Percentiles rank a stretch among this genome's conserved stretches.
Evolutionary conservation across 2,113 vertebrate genomes (phyloP).

Genomic region (Tyto alba): DNA sequence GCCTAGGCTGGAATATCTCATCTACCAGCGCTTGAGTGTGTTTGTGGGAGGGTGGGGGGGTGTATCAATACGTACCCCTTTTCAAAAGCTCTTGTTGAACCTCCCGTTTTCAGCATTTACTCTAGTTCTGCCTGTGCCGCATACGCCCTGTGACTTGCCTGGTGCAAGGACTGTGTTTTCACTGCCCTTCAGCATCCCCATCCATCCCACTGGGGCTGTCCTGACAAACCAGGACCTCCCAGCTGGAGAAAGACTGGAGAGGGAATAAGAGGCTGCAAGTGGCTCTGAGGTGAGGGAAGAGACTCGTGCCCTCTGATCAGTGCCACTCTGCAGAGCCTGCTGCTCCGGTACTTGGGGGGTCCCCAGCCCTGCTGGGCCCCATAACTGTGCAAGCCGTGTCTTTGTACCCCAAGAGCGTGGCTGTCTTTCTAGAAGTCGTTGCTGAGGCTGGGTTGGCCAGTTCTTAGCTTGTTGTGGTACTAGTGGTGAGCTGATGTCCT

Average conservation of each 20-base stretch:
- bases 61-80: accelerated
- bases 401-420: accelerated
- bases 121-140: accelerated
- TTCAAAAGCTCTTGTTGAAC: not conserved
- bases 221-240: not conserved
- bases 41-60: too few species aligned
- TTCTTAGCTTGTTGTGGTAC: not conserved
- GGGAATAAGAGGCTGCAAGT: too few species aligned
- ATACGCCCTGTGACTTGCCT: accelerated
- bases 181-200: not conserved
- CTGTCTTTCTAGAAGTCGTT: not conserved
- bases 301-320: not conserved
- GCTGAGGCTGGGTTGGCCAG: not conserved
- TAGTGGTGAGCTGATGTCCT: not conserved
- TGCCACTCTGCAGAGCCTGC: not conserved
- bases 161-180: not conserved
- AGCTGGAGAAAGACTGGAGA: not conserved
- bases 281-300: too few species aligned
- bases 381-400: not conserved
- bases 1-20: not conserved
- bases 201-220: not conserved
- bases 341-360: not conserved
- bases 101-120: not conserved
- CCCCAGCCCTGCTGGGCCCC: not conserved
- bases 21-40: not conserved